Base-by-base conservation (phyloP, 2,113 vertebrate genomes). In the Pelecanus crispus region DNA sequence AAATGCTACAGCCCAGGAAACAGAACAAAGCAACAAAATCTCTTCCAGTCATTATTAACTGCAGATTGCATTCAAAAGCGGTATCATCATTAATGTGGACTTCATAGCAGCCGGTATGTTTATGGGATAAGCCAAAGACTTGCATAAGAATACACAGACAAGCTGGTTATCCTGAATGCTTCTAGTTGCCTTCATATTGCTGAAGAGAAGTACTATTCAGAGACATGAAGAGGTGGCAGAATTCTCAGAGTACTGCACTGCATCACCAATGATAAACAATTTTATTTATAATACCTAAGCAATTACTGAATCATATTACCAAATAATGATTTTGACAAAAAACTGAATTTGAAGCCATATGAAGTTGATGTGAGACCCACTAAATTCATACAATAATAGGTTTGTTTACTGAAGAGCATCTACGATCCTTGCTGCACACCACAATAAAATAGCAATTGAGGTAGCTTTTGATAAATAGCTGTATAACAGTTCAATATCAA, bases 81-180 rank as follows among this genome's bases (percentile, higher is more conserved):
- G 40, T 47, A 74, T 68, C 44, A 65, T 81, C 50, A 59, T 56
- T 78, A 62, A 68, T 22, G 52, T 28, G 66, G 49, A 79, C 68
- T 65, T 81, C 4, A 81, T 10, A 94, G 72, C 73, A 92, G 88
- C 53, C 13, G 42, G 49, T 42, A 94, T 1, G 5, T 63, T 79
- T 29, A 94, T 74, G 92, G 90, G 88, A 96, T 94, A 94, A 96
- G 88, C 82, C 63, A 94, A 95, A 95, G 93, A 86, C 85, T 82
- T 67, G 47, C 4, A 0, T 47, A 86, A 95, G 38, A 85, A 70
- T 20, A 81, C 44, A 66, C 4, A 78, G 32, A 53, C 53, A 84
- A 79, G 52, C 18, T 78, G 29, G 72, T 93, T 78, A 91, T 34
- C 65, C 58, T 72, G 29, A 90, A 40, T 10, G 52, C n/a, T 94